Evolutionary conservation across 2,797 vertebrate species (phyloP).

Genomic region (Clarias laeviceps): DNA sequence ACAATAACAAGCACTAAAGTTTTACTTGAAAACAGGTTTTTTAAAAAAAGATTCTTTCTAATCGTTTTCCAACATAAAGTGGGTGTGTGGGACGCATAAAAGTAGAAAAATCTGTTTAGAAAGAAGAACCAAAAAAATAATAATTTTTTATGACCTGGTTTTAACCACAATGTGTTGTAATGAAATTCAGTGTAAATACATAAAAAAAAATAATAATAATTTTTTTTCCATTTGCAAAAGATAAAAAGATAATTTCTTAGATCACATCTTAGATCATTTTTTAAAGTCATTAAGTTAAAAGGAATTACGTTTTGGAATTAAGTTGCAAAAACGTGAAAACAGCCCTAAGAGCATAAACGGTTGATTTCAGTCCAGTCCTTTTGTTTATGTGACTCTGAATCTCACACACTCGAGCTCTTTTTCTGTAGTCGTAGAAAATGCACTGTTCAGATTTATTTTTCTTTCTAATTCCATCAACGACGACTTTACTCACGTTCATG

Average conservation of each 20-base stretch:
- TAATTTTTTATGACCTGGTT: background rate
- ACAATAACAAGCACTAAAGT: background rate
- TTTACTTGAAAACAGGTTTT: background rate
- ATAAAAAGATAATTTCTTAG: too few species aligned
- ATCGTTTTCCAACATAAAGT: background rate
- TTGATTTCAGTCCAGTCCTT: background rate
- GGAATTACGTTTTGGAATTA: background rate
- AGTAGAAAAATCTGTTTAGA: background rate
- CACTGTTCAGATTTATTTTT: conserved; percentile 62
- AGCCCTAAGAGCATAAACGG: background rate
- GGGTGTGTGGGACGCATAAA: background rate
- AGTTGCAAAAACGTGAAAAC: background rate
- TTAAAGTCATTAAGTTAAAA: background rate
- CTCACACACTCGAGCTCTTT: conserved; percentile 70
- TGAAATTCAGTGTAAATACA: background rate
- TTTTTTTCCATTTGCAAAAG: background rate
- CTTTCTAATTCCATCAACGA: conserved; percentile 62
- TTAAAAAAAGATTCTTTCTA: background rate
- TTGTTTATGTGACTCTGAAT: conserved; percentile 63
- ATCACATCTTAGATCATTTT: background rate
- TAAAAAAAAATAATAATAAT: background rate
- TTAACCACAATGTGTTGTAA: background rate
- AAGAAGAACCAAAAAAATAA: background rate
- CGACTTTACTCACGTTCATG: conserved; percentile 69
- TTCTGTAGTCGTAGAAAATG: conserved; percentile 50